Evolutionary conservation across 2,113 vertebrate genomes (phyloP).

Genomic region (Mohoua ochrocephala): DNA sequence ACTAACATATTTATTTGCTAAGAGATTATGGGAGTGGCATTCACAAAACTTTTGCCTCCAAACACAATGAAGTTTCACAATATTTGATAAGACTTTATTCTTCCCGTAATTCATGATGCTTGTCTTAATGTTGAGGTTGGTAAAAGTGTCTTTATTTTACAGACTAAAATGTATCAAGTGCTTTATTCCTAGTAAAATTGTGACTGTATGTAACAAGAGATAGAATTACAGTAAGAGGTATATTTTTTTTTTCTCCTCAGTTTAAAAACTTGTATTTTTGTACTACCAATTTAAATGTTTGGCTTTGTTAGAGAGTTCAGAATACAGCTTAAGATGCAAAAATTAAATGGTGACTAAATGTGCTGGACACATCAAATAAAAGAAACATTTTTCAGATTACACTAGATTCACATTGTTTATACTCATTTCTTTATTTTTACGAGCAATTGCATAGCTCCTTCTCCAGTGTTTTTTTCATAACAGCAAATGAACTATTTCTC

Average conservation of each 20-base stretch:
- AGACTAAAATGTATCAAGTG: conserved; percentile 12
- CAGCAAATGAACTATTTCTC: not conserved
- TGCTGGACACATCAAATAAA: conserved; percentile 70
- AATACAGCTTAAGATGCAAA: not conserved
- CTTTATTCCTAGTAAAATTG: conserved; percentile 33
- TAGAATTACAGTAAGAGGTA: not conserved
- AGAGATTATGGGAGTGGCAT: not conserved
- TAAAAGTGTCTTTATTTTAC: conserved; percentile 10
- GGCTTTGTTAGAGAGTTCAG: conserved; percentile 33
- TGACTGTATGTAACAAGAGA: not conserved
- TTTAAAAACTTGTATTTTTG: conserved; percentile 59
- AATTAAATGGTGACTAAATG: conserved; percentile 43
- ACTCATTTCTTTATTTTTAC: not conserved
- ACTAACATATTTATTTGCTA: not conserved
- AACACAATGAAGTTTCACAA: not conserved
- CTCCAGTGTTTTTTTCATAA: not conserved
- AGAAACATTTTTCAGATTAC: conserved; percentile 35
- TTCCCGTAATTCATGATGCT: not conserved
- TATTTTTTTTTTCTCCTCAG: conserved; percentile 5
- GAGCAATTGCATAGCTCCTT: not conserved
- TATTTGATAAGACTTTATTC: not conserved
- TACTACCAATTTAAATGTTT: conserved; percentile 33
- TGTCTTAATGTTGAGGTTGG: not conserved
- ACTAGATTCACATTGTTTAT: not conserved
- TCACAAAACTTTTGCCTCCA: not conserved